phyloP scores from a whole-genome alignment of 2,888 invertebrate species.

The Graphium colonna region DNA sequence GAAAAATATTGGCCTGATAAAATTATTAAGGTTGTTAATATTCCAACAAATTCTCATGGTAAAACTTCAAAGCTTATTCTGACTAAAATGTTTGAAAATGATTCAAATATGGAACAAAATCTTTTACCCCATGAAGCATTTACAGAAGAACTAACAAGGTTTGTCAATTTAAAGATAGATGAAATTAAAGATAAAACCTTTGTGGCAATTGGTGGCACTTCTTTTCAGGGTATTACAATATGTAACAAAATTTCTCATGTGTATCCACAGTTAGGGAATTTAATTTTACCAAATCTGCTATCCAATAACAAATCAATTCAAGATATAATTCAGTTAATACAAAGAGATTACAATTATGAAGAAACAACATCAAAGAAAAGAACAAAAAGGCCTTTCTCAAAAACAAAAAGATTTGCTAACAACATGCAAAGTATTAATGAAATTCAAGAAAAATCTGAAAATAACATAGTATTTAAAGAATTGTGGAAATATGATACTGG shows the following conservation, averaged over 20 bases:
- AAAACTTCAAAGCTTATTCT: conserved; percentile 80
- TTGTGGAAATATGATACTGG: conserved; percentile 82
- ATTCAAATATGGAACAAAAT: conserved; percentile 27
- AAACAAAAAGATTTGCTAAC: conserved; percentile 26
- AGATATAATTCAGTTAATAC: conserved; percentile 48
- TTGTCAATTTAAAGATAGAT: conserved; percentile 48
- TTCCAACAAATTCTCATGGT: conserved; percentile 85
- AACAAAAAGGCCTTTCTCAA: conserved; percentile 39
- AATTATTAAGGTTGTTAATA: conserved; percentile 76
- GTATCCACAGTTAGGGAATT: conserved; percentile 60
- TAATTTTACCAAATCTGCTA: conserved; percentile 78
- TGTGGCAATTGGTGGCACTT: conserved; percentile 84
- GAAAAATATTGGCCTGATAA: conserved; percentile 83
- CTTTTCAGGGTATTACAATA: conserved; percentile 83
- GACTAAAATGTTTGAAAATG: conserved; percentile 52
- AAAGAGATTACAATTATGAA: conserved; percentile 43
- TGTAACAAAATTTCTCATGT: conserved; percentile 76
- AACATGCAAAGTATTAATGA: conserved; percentile 30
- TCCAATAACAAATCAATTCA: conserved; percentile 61
- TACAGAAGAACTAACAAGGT: conserved; percentile 50
- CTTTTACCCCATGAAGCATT: conserved; percentile 32
- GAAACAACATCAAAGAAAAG: conserved; percentile 40
- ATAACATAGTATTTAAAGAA: conserved; percentile 54
- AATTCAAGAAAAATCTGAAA: conserved; percentile 23
- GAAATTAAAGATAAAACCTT: conserved; percentile 72